These are phyloP conservation scores for Diaphora mendica DNA, from an alignment of 2,888 invertebrate genomes.

Conservation along the genomic window DNA sequence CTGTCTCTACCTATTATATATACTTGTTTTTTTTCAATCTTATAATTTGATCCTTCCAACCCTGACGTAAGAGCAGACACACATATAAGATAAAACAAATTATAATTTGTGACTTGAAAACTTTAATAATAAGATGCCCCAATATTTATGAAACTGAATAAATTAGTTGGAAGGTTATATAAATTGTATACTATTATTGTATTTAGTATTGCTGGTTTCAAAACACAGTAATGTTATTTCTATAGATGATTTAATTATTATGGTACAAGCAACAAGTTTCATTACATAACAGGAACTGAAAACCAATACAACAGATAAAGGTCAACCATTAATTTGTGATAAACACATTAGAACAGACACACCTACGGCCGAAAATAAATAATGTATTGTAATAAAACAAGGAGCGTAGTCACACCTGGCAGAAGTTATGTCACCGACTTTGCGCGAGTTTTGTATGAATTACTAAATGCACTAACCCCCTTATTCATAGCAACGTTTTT, in stretches of 20 bases:
- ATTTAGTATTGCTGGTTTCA: not conserved
- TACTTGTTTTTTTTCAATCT: not conserved
- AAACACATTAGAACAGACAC: constrained; percentile 9
- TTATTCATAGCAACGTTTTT: not conserved
- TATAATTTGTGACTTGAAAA: constrained; percentile 36
- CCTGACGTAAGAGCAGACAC: constrained; percentile 31
- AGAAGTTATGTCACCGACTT: not conserved
- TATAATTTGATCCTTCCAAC: constrained; percentile 19
- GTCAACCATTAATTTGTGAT: constrained; percentile 16
- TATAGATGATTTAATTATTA: not conserved
- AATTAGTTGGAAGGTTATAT: not conserved
- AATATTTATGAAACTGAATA: constrained; percentile 33
- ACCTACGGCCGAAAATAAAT: not conserved
- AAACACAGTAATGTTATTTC: too few relatives aligned
- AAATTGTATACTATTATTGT: not conserved
- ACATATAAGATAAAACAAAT: constrained; percentile 34
- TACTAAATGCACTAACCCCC: not conserved
- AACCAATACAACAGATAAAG: constrained; percentile 1
- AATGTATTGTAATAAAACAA: not conserved
- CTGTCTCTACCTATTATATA: too few relatives aligned
- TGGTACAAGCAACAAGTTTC: not conserved
- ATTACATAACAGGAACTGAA: not conserved
- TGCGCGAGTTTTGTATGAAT: not conserved
- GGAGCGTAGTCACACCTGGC: not conserved
- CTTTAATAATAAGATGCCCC: constrained; percentile 34